A percentile compares a stretch with the other conserved stretches of the same genome.
phyloP scores from a whole-genome alignment of 2,888 invertebrate species.

The Philonicus albiceps region DNA sequence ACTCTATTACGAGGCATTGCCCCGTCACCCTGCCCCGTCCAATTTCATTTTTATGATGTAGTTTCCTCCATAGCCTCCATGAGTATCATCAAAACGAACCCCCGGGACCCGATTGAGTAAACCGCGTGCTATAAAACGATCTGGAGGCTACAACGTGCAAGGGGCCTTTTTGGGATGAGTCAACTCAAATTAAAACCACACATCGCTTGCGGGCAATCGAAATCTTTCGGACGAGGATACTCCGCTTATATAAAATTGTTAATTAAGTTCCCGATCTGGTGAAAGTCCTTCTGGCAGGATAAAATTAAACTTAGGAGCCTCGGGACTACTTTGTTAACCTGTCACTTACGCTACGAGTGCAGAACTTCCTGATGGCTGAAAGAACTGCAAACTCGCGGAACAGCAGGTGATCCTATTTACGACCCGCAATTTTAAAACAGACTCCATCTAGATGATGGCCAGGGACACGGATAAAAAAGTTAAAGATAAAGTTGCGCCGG shows the following conservation, averaged over 20 bases:
- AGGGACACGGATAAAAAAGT: not conserved
- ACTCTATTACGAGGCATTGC: slow-evolving; percentile 3
- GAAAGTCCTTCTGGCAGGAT: not conserved
- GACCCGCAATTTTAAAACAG: not conserved
- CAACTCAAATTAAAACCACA: not conserved
- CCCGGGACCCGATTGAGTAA: not conserved
- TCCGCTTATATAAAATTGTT: not conserved
- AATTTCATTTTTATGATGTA: slow-evolving; percentile 26
- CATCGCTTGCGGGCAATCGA: not conserved
- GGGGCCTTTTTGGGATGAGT: not conserved
- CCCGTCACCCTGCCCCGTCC: not conserved
- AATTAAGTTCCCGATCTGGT: not conserved
- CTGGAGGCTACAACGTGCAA: not conserved
- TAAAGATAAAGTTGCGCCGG: not conserved
- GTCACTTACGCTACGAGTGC: not conserved
- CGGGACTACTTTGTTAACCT: not conserved
- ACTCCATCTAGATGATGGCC: not conserved
- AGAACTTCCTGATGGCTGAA: not conserved
- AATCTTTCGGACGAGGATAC: not conserved
- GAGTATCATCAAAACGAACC: not conserved
- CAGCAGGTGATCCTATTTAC: not conserved
- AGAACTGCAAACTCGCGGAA: not conserved
- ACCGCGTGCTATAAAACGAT: not conserved
- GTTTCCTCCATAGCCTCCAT: slow-evolving; percentile 6
- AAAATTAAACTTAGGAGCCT: not conserved